Conservation (phyloP, 2,113 vertebrate species). For the Grus americana region DNA sequence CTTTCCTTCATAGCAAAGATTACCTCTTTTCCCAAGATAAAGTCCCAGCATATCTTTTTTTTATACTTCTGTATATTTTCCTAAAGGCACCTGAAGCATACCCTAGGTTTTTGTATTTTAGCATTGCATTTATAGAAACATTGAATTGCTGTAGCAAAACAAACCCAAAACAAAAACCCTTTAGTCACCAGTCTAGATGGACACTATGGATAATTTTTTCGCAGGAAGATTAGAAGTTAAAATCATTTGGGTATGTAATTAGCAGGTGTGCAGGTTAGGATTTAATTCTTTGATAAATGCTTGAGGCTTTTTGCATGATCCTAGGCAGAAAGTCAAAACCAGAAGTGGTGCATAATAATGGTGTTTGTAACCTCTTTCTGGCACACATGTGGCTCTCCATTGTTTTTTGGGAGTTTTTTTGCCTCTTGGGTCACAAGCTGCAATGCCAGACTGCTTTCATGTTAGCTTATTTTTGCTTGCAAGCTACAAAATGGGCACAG, state of each 20-base stretch:
- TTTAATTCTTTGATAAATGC: not conserved
- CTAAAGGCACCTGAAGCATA: not conserved
- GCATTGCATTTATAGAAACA: not conserved
- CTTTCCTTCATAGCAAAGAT: not conserved
- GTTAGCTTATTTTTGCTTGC: not conserved
- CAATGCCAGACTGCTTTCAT: not conserved
- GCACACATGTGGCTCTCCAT: not conserved
- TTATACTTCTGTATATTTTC: not conserved
- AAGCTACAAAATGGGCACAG: not conserved
- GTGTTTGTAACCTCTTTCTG: not conserved
- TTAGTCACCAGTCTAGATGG: not conserved
- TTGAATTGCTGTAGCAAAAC: not conserved
- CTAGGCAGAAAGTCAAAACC: not conserved
- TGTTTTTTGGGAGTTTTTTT: not conserved
- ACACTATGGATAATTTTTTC: not conserved
- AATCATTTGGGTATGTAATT: not conserved
- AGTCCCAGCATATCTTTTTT: not conserved
- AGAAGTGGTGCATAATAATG: not conserved
- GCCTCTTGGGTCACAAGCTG: not conserved
- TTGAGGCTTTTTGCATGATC: not conserved
- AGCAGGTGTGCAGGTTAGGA: not conserved
- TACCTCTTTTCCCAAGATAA: not conserved
- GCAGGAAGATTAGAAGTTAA: not conserved
- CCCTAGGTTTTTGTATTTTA: not conserved
- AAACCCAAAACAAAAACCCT: rapidly evolving